Base-by-base conservation (phyloP, 2,888 invertebrate species). In the Aphelenchoides bicaudatus region DNA sequence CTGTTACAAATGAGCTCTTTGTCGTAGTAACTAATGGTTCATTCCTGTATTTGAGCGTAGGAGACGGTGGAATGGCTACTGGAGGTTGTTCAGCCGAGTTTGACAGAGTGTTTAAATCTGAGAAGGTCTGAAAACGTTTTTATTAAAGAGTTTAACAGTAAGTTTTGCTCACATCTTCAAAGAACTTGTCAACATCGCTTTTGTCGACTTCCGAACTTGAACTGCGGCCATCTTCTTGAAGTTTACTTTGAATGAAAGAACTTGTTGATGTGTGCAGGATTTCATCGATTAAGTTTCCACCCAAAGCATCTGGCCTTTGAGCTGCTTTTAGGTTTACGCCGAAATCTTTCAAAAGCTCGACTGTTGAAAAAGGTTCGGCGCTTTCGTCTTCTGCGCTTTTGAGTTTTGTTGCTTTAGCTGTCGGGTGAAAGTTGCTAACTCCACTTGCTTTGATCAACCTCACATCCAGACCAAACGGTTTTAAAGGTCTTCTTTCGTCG, bases 111-210 rank as follows among this genome's bases (percentile, higher is more conserved):
- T n/a, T n/a, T n/a, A n/a, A n/a, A n/a, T n/a, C n/a, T n/a, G n/a
- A n/a, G n/a, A n/a, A n/a, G n/a, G n/a, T n/a, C n/a, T n/a, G n/a
- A n/a, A n/a, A n/a, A n/a, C n/a, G n/a, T n/a, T n/a, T n/a, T n/a
- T n/a, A n/a, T n/a, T n/a, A n/a, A n/a, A n/a, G n/a, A n/a, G n/a
- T n/a, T n/a, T n/a, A n/a, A n/a, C n/a, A n/a, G n/a, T n/a, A n/a
- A n/a, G n/a, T n/a, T n/a, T n/a, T n/a, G n/a, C n/a, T n/a, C n/a
- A 43, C 43, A 6, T 43, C 25, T 21, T 43, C 43, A 25, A 43
- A 43, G 43, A 43, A 43, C 6, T n/a, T 19, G 25, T 43, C 43
- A 25, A 43, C 25, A 10, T 19, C 25, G 10, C 8, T 43, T n/a
- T 43, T 19, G 23, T 43, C 43, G 23, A 43, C 43, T 19, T 43